Conservation (phyloP, 2,113 vertebrate genomes). For the Todiramphus chloris region DNA sequence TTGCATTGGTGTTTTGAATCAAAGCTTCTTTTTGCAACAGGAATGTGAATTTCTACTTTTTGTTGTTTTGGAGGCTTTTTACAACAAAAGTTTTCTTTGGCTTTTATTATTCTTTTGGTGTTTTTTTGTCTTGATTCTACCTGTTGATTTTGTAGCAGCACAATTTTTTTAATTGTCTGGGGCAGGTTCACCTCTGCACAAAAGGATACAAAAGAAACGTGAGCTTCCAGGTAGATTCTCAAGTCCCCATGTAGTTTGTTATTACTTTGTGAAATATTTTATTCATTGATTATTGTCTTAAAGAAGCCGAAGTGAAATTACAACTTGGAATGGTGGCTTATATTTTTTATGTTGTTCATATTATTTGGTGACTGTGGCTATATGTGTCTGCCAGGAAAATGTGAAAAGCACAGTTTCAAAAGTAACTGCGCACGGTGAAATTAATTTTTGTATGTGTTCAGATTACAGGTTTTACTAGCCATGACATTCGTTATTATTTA, state of each 20-base stretch:
- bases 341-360: conserved; percentile 53
- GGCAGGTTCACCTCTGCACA: background rate
- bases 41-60: background rate
- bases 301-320: conserved; percentile 24
- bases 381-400: conserved; percentile 62
- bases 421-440: conserved; percentile 67
- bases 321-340: background rate
- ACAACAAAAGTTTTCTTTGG: background rate
- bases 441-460: conserved; percentile 44
- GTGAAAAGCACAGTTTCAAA: conserved; percentile 57
- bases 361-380: conserved; percentile 51
- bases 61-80: background rate
- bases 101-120: background rate
- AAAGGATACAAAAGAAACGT: background rate
- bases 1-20: background rate
- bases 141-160: background rate
- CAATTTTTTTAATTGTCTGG: background rate
- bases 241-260: background rate
- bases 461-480: conserved; percentile 64
- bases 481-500: conserved; percentile 65
- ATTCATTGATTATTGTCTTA: conserved; percentile 28
- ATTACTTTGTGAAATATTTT: background rate
- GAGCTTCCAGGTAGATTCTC: background rate
- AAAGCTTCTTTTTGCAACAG: background rate
- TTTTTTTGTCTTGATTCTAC: background rate